Evolutionary conservation across 2,888 invertebrate genomes (phyloP), one percentile per base, ranked within the genome.

Genomic region (Furcula furcula): DNA sequence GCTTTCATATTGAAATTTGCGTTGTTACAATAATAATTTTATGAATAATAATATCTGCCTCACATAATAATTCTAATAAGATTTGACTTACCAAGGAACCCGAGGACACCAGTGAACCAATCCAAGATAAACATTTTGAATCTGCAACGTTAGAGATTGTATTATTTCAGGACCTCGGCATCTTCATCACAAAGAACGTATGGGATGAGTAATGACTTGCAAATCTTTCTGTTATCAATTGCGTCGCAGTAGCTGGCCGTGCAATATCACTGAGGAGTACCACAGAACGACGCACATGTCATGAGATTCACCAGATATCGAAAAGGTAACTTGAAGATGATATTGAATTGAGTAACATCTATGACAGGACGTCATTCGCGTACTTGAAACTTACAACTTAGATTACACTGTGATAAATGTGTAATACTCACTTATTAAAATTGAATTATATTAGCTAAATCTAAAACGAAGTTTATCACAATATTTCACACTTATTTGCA

Each of bases 81-180:
- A 37, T 44, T 21, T 43, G 37, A 90, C 93, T 94, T 82, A 97
- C 97, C 97, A 81, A 97, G 92, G 89, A 96, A 97, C 82, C 96
- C 96, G 76, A 97, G 91, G 76, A 97, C 96, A 70, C 97, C 96
- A 82, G 97, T 95, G 80, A 97, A 95, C 97, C 97, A 97, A 88
- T 97, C 97, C 95, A 95, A 95, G 90, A 97, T 94, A 91, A 97
- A 97, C 97, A 97, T 97, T 80, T 75, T 86, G 77, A 76, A 79
- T 85, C 86, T 87, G 84, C 59, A 87, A 76, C 39, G 56, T 57
- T 69, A 39, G 52, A 69, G 70, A 66, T 61, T 32, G 44, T 50
- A 67, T 70, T 65, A 75, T 47, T 62, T 66, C 53, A 57, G 34
- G 35, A 34, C 34, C 50, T 49, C 34, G 44, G 37, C 55, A 47